phyloP scores from a whole-genome alignment of 2,113 vertebrate genomes.

The Tachysurus fulvidraco region DNA sequence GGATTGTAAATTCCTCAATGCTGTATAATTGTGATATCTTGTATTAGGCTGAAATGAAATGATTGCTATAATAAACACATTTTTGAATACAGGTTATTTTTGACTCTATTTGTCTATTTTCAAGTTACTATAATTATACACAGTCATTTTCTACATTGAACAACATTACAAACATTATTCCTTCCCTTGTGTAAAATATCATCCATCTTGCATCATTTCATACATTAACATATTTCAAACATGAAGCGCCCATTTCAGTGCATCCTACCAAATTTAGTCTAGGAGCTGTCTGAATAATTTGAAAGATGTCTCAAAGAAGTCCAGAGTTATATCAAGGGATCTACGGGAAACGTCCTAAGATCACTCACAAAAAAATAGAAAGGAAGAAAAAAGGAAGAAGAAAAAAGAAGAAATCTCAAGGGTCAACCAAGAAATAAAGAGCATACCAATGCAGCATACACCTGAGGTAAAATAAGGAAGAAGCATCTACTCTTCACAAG shows the following conservation, averaged over 20 bases:
- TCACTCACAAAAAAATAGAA: not conserved
- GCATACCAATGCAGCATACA: not conserved
- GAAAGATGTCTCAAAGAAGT: not conserved
- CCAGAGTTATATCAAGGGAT: not conserved
- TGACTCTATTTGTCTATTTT: not conserved
- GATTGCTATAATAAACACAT: not conserved
- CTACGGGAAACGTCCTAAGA: not conserved
- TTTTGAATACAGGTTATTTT: not conserved
- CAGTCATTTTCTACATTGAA: not conserved
- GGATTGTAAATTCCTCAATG: not conserved
- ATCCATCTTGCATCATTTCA: conserved; percentile 2
- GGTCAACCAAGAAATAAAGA: not conserved
- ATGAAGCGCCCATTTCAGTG: not conserved
- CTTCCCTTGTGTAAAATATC: not conserved
- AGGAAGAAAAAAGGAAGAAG: not conserved
- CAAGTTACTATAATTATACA: not conserved
- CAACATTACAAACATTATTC: not conserved
- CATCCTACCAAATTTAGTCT: not conserved
- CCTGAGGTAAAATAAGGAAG: not conserved
- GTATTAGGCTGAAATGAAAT: not conserved
- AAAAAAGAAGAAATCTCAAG: not conserved
- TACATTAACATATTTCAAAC: not conserved
- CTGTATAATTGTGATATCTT: not conserved
- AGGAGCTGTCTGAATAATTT: not conserved
- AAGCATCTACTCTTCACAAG: not conserved